Evolutionary conservation across 2,113 vertebrate genomes (phyloP).

Genomic region (Malurus cyaneus): DNA sequence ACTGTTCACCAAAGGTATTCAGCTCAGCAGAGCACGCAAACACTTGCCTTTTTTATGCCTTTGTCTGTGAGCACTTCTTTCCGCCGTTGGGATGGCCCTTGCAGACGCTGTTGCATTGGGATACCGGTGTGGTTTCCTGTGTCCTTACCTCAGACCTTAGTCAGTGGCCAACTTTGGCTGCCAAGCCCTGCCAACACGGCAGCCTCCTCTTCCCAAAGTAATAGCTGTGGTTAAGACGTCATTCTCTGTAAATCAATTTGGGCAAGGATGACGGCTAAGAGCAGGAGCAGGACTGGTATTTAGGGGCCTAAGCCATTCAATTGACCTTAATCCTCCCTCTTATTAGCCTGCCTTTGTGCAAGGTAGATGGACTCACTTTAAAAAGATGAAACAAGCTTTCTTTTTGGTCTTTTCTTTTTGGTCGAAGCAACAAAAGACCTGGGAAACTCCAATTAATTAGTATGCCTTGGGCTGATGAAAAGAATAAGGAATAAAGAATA

Average conservation of each 20-base stretch:
- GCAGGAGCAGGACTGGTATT: slow-evolving; percentile 56
- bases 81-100: neutral
- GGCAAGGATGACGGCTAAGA: slow-evolving; percentile 45
- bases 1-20: neutral
- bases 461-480: slow-evolving; percentile 67
- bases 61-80: slow-evolving; percentile 21
- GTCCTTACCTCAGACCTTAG: slow-evolving; percentile 49
- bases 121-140: slow-evolving; percentile 48
- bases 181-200: slow-evolving; percentile 15
- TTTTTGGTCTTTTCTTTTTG: slow-evolving; percentile 17
- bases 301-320: slow-evolving; percentile 57
- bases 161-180: slow-evolving; percentile 61
- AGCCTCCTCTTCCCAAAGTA: slow-evolving; percentile 34
- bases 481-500: slow-evolving; percentile 2
- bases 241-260: slow-evolving; percentile 66
- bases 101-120: neutral
- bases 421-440: slow-evolving; percentile 61
- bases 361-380: slow-evolving; percentile 61
- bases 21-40: neutral
- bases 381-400: slow-evolving; percentile 52
- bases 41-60: slow-evolving; percentile 28
- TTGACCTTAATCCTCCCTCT: slow-evolving; percentile 71
- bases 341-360: slow-evolving; percentile 53
- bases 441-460: slow-evolving; percentile 77
- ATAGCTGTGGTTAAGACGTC: slow-evolving; percentile 70